Conservation (phyloP, 2,797 vertebrate species). For the Crax fasciolata region DNA sequence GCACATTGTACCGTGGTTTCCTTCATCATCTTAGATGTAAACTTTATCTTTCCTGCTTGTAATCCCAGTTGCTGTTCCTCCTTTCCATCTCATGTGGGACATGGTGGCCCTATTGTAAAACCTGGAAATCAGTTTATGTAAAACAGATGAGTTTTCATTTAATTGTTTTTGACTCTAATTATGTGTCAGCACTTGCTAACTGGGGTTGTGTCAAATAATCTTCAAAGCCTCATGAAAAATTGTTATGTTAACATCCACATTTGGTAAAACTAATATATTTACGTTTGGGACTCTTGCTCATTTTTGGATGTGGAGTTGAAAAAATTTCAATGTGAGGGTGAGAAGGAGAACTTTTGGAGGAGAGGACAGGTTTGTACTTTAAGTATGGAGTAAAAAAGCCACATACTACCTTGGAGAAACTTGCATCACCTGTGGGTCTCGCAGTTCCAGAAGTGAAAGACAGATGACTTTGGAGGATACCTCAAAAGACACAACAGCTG, state of each 20-base stretch:
- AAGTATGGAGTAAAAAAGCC: neutral
- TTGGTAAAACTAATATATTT: neutral
- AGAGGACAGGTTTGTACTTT: neutral
- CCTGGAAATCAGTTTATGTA: neutral
- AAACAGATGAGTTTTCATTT: conserved; percentile 2
- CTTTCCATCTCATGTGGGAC: neutral
- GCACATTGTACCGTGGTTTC: neutral
- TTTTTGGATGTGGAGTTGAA: neutral
- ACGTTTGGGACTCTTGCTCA: neutral
- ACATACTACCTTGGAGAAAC: neutral
- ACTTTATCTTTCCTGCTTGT: neutral
- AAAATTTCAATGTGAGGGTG: neutral
- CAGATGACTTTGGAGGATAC: neutral
- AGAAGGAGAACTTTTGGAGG: neutral
- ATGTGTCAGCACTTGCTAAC: accelerated
- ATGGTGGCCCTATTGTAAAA: neutral
- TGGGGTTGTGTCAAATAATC: neutral
- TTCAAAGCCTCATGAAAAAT: neutral
- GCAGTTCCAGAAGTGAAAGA: neutral
- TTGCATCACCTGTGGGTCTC: neutral
- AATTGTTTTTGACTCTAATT: conserved; percentile 1
- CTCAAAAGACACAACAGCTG: neutral
- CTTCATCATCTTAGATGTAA: neutral
- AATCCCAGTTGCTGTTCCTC: neutral
- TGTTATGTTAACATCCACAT: neutral